Evolutionary conservation across 2,797 vertebrate genomes (phyloP).

Genomic region (Meriones psammophilus): DNA sequence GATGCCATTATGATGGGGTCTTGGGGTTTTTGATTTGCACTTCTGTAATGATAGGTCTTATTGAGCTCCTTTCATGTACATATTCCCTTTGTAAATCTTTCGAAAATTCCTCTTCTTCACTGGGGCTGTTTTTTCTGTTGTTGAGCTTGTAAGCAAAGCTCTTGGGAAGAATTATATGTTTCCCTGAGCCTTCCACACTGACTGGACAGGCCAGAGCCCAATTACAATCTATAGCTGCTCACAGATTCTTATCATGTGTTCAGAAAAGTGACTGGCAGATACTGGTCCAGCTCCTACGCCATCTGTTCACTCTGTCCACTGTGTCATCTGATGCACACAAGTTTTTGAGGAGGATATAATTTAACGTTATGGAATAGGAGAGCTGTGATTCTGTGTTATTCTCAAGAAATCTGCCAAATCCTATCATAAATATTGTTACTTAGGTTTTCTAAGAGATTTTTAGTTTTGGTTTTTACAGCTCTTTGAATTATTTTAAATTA

Average conservation of each 20-base stretch:
- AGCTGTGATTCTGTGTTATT: not conserved
- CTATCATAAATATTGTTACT: not conserved
- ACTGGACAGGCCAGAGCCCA: not conserved
- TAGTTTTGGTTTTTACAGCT: not conserved
- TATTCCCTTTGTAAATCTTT: not conserved
- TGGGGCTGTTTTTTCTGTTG: not conserved
- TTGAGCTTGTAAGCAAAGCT: not conserved
- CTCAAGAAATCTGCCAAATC: not conserved
- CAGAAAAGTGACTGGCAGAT: not conserved
- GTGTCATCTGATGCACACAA: not conserved
- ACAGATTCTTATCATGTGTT: not conserved
- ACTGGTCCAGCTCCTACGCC: not conserved
- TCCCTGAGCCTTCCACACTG: not conserved
- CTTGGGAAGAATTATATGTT: not conserved
- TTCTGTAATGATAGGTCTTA: not conserved
- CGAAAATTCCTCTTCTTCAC: not conserved
- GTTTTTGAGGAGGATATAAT: not conserved
- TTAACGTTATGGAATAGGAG: not conserved
- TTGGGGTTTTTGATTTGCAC: not conserved
- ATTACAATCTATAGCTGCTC: not conserved
- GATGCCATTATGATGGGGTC: not conserved
- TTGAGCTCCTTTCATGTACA: not conserved
- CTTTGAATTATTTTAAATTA: not conserved
- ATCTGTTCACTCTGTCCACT: not conserved
- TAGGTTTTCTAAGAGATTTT: not conserved